These are phyloP conservation scores for Herminia tarsipennalis DNA, from an alignment of 2,888 invertebrate species.

Conservation along the genomic window DNA sequence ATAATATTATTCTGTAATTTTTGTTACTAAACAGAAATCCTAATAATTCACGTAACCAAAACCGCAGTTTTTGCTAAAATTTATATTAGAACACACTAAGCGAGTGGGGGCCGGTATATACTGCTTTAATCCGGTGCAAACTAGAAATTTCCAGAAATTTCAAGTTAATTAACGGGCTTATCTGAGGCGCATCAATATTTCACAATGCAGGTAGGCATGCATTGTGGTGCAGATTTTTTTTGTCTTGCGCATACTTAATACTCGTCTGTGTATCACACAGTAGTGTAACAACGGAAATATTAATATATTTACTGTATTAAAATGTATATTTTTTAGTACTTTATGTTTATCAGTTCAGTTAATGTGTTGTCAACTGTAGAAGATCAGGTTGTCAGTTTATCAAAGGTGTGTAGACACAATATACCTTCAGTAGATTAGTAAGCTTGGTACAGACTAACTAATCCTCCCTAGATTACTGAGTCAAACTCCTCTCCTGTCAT, in stretches of 20 bases:
- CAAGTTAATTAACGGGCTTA: conserved; percentile 36
- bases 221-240: conserved; percentile 26
- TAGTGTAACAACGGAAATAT: conserved; percentile 3
- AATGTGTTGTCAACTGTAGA: too few relatives aligned
- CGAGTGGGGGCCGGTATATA: conserved; percentile 21
- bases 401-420: too few relatives aligned
- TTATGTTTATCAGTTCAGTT: too few relatives aligned
- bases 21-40: neutral
- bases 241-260: conserved; percentile 19
- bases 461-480: neutral
- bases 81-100: conserved; percentile 27
- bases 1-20: neutral
- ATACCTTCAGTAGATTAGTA: too few relatives aligned
- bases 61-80: conserved; percentile 21
- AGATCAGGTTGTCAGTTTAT: too few relatives aligned
- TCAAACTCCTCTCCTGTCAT: neutral
- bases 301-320: too few relatives aligned
- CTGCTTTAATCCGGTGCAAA: conserved; percentile 21
- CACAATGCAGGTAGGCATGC: conserved; percentile 23
- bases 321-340: too few relatives aligned
- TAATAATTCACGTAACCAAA: neutral
- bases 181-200: conserved; percentile 34
- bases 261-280: conserved; percentile 11
- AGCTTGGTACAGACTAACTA: neutral
- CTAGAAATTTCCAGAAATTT: conserved; percentile 23